Percentiles rank a stretch among this genome's conserved stretches.
phyloP scores from a whole-genome alignment of 2,888 invertebrate species.

The Diploptera punctata region DNA sequence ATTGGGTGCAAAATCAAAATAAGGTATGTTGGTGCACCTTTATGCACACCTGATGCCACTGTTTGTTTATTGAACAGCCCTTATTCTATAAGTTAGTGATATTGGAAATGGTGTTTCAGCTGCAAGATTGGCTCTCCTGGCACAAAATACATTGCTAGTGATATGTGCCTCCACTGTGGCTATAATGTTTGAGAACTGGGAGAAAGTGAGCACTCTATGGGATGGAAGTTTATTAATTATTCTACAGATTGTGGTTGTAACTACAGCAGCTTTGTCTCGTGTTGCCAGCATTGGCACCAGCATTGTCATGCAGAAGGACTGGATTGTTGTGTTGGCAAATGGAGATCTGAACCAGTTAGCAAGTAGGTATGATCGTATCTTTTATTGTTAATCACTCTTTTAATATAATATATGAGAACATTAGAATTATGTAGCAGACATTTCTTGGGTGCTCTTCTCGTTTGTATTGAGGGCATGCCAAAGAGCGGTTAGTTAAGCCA shows the following conservation, averaged over 20 bases:
- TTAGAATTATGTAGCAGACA: too few relatives aligned
- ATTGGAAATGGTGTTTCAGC: too few relatives aligned
- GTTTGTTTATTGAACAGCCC: too few relatives aligned
- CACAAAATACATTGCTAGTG: constrained; percentile 56
- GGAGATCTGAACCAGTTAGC: constrained; percentile 53
- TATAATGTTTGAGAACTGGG: constrained; percentile 43
- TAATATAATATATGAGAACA: too few relatives aligned
- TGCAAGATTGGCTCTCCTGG: constrained; percentile 52
- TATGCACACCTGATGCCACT: too few relatives aligned
- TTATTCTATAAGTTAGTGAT: too few relatives aligned
- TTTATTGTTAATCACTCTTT: too few relatives aligned
- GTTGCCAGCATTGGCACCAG: constrained; percentile 53
- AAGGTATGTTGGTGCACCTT: too few relatives aligned
- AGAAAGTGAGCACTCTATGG: constrained; percentile 40
- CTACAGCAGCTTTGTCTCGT: constrained; percentile 53
- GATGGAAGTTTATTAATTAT: constrained; percentile 43
- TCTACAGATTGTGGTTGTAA: constrained; percentile 50
- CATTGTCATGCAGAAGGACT: constrained; percentile 56
- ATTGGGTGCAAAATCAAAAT: too few relatives aligned
- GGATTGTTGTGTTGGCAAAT: constrained; percentile 57
- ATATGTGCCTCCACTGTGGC: constrained; percentile 52
- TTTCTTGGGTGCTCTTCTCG: too few relatives aligned
- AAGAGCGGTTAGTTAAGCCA: too few relatives aligned
- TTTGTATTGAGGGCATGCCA: too few relatives aligned
- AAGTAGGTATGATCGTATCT: constrained; percentile 47